Base-by-base conservation (phyloP, 2,797 vertebrate species). In the Macrochelys suwanniensis region DNA sequence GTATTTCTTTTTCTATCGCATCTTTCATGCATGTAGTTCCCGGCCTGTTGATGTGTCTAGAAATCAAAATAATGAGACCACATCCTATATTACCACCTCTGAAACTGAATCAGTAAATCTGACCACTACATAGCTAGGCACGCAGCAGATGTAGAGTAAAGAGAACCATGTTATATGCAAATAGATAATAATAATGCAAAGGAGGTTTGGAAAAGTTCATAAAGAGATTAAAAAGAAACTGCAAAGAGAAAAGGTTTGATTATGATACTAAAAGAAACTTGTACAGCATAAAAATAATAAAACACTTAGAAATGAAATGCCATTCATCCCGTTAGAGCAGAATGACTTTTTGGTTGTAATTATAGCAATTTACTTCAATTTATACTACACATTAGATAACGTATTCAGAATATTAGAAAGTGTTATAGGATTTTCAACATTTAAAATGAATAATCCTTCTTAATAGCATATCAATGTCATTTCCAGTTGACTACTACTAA, bases 381-480 rank as follows among this genome's bases (percentile, higher is more conserved):
- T 88, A 87, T 31, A 33, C 82, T 56, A 33, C 26, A 45, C 50
- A 94, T 42, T 85, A 88, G 82, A 42, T 94, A 90, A 95, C 21
- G 88, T 45, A 88, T 10, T 87, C 4, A 93, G 92, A 93, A 93
- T 71, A 82, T 79, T 80, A 86, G 26, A 95, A 61, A 92, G 5
- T 88, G 88, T 80, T 92, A 89, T 49, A 80, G 79, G 76, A 88
- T 91, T 87, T 82, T 90, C 91, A 96, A 96, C 88, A 91, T 80
- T 89, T 91, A 79, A 95, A 95, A 56, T 49, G 11, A 84, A 95
- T 74, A 95, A 65, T 76, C 84, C 84, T 95, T 92, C 80, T 95
- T 92, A 82, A 91, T 57, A 82, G 89, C 87, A 96, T 92, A 95
- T 59, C 91, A 94, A 93, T 95, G 94, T 92, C 94, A 97, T 57